Evolutionary conservation across 2,113 vertebrate genomes (phyloP).

Genomic region (Emberiza fucata): DNA sequence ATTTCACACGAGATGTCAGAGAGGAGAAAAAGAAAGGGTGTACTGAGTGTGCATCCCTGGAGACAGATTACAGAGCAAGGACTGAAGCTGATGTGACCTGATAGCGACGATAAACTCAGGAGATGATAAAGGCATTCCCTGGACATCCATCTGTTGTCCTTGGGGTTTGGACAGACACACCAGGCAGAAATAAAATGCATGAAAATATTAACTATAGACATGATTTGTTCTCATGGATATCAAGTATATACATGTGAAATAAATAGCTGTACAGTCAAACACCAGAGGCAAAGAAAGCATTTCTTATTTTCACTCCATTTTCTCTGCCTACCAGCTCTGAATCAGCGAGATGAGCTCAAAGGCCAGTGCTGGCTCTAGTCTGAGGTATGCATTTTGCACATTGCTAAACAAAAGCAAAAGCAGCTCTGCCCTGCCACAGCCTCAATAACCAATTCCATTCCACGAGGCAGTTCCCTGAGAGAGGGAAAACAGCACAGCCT

Average conservation of each 20-base stretch:
- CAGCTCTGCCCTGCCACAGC: not conserved
- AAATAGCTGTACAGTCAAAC: not conserved
- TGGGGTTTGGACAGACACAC: not conserved
- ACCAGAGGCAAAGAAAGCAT: not conserved
- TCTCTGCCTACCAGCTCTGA: not conserved
- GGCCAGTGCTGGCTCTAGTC: not conserved
- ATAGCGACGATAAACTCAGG: not conserved
- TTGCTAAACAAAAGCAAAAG: not conserved
- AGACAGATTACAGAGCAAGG: not conserved
- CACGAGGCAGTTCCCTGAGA: fast-evolving
- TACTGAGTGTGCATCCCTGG: not conserved
- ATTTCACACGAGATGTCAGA: not conserved
- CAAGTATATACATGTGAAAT: not conserved
- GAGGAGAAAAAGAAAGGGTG: not conserved
- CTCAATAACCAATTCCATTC: not conserved
- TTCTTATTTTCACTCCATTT: not conserved
- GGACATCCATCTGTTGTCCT: not conserved
- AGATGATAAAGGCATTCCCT: not conserved
- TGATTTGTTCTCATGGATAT: not conserved
- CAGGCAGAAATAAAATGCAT: not conserved
- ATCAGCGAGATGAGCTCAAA: not conserved
- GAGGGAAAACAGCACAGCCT: not conserved
- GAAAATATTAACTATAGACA: not conserved
- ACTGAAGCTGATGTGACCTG: not conserved
- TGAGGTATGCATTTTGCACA: not conserved